A percentile compares a stretch with the other conserved stretches of the same genome.
Evolutionary conservation across 2,888 invertebrate species (phyloP).

Genomic region (Lasiommata megera): DNA sequence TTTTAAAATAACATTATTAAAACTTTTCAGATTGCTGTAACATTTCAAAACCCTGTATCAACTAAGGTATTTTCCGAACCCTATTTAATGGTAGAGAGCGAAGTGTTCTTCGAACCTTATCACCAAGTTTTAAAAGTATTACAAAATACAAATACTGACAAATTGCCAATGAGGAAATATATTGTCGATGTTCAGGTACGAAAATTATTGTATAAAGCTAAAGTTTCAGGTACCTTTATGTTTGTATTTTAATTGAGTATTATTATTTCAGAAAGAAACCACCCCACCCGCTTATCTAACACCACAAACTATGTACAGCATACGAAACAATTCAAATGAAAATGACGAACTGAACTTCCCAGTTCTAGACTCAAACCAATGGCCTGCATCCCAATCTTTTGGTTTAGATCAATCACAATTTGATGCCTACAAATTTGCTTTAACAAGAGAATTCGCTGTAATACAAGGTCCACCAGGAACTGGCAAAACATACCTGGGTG

Average conservation of each 20-base stretch:
- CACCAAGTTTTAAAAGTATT: conserved; percentile 87
- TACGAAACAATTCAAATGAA: conserved; percentile 35
- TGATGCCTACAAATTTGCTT: conserved; percentile 84
- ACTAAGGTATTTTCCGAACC: conserved; percentile 54
- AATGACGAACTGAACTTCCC: conserved; percentile 54
- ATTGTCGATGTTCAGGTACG: conserved; percentile 82
- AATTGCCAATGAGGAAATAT: conserved; percentile 86
- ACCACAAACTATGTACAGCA: conserved; percentile 53
- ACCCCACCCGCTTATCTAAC: conserved; percentile 63
- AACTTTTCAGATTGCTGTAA: conserved; percentile 59
- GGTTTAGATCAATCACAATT: conserved; percentile 85
- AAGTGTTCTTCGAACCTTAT: conserved; percentile 91
- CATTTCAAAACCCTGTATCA: conserved; percentile 64
- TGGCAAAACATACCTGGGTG: conserved; percentile 91
- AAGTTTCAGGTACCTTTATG: background rate
- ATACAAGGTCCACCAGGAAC: conserved; percentile 95
- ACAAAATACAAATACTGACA: conserved; percentile 75
- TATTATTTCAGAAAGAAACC: conserved; percentile 50
- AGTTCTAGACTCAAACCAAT: conserved; percentile 57
- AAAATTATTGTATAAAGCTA: background rate
- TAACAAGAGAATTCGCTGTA: conserved; percentile 87
- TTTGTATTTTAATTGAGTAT: background rate
- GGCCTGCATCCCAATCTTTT: conserved; percentile 69
- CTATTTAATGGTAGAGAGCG: conserved; percentile 87
- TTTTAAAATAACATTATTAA: background rate